These are phyloP conservation scores for Chrysomallon squamiferum DNA, from an alignment of 1,140 invertebrate genomes.

Conservation along the genomic window DNA sequence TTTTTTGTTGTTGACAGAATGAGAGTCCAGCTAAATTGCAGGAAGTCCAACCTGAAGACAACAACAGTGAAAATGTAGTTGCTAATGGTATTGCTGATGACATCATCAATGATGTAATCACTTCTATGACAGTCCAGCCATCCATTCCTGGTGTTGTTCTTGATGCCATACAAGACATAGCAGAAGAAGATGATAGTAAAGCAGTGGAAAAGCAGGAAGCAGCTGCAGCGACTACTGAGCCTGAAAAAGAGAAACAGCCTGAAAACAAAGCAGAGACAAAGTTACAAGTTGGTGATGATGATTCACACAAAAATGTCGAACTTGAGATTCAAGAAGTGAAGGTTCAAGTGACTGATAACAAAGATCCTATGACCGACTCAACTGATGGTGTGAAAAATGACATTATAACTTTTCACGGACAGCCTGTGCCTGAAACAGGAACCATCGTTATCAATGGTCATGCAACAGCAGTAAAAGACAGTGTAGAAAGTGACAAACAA, in stretches of 20 bases:
- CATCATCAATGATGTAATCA: constrained; percentile 56
- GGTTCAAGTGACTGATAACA: constrained; percentile 39
- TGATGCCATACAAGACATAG: constrained; percentile 33
- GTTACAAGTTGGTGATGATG: background rate
- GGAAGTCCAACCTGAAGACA: constrained; percentile 10
- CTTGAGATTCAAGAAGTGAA: constrained; percentile 45
- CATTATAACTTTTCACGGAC: constrained; percentile 45
- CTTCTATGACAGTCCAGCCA: constrained; percentile 41
- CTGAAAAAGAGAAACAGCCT: constrained; percentile 18
- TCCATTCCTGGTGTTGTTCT: constrained; percentile 58
- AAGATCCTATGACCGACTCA: constrained; percentile 8
- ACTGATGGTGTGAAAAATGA: constrained; percentile 2
- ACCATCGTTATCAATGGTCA: constrained; percentile 50
- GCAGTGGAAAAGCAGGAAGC: constrained; percentile 8
- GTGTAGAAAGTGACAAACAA: constrained; percentile 3
- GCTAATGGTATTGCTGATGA: constrained; percentile 46
- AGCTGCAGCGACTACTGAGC: constrained; percentile 18
- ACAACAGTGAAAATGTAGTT: constrained; percentile 12
- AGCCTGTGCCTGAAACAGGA: constrained; percentile 35
- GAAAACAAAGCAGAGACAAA: constrained; percentile 11
- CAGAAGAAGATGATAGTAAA: constrained; percentile 21
- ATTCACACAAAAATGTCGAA: constrained; percentile 13
- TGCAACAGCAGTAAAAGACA: constrained; percentile 25
- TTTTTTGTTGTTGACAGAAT: constrained; percentile 23
- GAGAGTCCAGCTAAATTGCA: constrained; percentile 33